These are phyloP conservation scores for Noctua janthe DNA, from an alignment of 2,888 invertebrate species.

Conservation along the genomic window DNA sequence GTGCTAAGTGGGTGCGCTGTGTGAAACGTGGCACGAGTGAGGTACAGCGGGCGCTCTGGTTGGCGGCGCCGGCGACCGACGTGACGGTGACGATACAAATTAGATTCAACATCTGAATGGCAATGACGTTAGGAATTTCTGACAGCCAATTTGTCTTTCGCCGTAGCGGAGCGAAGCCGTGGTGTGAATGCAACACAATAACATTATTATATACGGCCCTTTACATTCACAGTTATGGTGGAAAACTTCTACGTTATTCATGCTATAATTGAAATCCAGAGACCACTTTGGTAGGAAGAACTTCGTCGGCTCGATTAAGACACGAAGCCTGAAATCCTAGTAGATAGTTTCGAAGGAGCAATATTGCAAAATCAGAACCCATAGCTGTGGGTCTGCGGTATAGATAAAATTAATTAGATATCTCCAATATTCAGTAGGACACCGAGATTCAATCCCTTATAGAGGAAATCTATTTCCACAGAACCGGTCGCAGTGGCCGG, in stretches of 20 bases:
- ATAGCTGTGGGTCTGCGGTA: conserved; percentile 59
- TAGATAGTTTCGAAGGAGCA: conserved; percentile 64
- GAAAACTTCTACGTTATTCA: conserved; percentile 39
- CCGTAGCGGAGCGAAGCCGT: conserved; percentile 60
- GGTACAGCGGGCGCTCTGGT: conserved; percentile 69
- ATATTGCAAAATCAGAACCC: conserved; percentile 67
- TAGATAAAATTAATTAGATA: conserved; percentile 72
- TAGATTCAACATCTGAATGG: conserved; percentile 78
- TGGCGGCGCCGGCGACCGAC: conserved; percentile 60
- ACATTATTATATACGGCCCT: conserved; percentile 60
- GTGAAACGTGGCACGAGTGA: conserved; percentile 63
- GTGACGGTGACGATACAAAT: conserved; percentile 76
- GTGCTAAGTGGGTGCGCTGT: conserved; percentile 63
- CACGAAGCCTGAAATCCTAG: conserved; percentile 54
- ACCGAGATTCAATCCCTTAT: conserved; percentile 66
- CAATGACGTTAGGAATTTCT: conserved; percentile 77
- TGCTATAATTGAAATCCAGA: conserved; percentile 45
- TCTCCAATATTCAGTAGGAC: conserved; percentile 71
- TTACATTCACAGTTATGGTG: conserved; percentile 51
- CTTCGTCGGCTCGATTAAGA: conserved; percentile 58
- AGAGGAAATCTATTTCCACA: conserved; percentile 75
- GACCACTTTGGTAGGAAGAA: conserved; percentile 35
- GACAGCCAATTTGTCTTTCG: conserved; percentile 77
- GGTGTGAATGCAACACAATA: conserved; percentile 66
- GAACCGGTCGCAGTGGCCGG: conserved; percentile 68